Base-by-base conservation (phyloP, 2,113 vertebrate species). In the Cricetomys ansorgei region DNA sequence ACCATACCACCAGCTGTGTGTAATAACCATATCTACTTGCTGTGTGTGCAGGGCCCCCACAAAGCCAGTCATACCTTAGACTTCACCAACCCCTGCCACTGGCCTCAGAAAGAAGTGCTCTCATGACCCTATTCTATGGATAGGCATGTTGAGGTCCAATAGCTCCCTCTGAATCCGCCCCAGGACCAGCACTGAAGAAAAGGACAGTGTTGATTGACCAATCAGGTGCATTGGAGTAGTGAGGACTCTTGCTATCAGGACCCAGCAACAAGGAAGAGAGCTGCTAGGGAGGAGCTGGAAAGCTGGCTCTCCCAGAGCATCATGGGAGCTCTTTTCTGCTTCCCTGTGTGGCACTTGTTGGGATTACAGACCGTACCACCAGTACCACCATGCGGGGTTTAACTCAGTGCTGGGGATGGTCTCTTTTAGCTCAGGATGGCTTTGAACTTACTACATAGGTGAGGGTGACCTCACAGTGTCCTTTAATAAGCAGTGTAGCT, bases 251-350 rank as follows among this genome's bases (percentile, higher is more conserved):
- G 15, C 65, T 12, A 43, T 67, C 19, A 5, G 69, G 73, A 59
- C 10, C 12, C 40, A 7, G 23, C 5, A 43, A 25, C 10, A 21
- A 10, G 11, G 48, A 34, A 37, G 17, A 23, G 40, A 19, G 53
- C 19, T 27, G 3, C 50, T 31, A 91, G 45, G 89, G 64, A 48
- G 29, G 34, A 37, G 11, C 5, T 8, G 37, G 40, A 40, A 69
- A 67, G 29, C 0, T 9, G 7, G n/a, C 16, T 50, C 40, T 34
- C 43, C 31, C 0, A 16, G 10, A 12, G 37, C 31, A 5, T 31
- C 43, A 50, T n/a, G 72, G 86, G 67, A 0, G 3, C 16, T 73
- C 73, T 53, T 25, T 17, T n/a, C 31, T 15, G 29, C 10, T 43
- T n/a, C 25, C 40, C 48, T 57, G 37, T 31, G 7, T 10, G 5